phyloP scores from a whole-genome alignment of 2,113 vertebrate species.

The Salvelinus fontinalis region DNA sequence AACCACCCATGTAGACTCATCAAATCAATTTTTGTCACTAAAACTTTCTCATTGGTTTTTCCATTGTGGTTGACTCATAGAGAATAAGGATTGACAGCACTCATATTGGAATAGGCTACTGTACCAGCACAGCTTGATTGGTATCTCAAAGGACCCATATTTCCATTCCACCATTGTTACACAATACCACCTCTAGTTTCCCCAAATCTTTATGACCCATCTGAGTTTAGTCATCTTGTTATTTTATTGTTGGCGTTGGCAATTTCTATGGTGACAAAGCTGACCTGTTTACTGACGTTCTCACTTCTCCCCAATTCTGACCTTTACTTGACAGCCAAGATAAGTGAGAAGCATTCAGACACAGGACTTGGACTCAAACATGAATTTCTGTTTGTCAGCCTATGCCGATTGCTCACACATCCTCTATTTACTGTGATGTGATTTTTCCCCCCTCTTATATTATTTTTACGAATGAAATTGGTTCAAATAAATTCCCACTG shows the following conservation, averaged over 20 bases:
- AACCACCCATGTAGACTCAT: no score
- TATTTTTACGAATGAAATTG: no score
- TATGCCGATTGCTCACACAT: slow-evolving; percentile 50
- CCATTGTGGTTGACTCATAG: no score
- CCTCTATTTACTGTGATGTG: slow-evolving; percentile 59
- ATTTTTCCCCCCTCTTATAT: neutral
- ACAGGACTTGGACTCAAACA: slow-evolving; percentile 62
- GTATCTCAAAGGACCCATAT: neutral
- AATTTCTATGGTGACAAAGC: slow-evolving; percentile 31
- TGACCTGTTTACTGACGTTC: slow-evolving; percentile 54
- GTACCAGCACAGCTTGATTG: neutral
- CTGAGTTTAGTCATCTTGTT: slow-evolving; percentile 5
- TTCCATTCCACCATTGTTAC: neutral
- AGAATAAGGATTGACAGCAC: no score
- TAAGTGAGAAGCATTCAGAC: slow-evolving; percentile 66
- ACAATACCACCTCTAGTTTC: slow-evolving; percentile 16
- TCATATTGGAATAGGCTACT: neutral
- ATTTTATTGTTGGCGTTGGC: slow-evolving; percentile 23
- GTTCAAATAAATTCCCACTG: no score
- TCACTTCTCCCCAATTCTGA: slow-evolving; percentile 69
- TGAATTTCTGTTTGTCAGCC: slow-evolving; percentile 62
- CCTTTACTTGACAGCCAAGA: slow-evolving; percentile 67
- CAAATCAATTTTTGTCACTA: no score
- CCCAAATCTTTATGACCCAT: slow-evolving; percentile 52
- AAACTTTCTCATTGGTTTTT: no score